Base-by-base conservation (phyloP, 2,888 invertebrate species). In the Trisateles emortualis region DNA sequence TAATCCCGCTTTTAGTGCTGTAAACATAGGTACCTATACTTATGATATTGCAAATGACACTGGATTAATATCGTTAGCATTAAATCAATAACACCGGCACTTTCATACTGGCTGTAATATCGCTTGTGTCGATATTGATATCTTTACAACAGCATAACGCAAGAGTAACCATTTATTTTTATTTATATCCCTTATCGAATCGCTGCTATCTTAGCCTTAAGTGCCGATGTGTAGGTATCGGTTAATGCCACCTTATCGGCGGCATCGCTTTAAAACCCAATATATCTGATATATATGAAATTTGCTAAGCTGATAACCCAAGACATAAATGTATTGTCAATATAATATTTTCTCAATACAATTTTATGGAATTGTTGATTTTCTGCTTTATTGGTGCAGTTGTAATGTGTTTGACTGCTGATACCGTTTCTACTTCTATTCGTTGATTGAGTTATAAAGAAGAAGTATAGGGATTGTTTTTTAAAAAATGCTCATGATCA, bases 141-240 rank as follows among this genome's bases (percentile, higher is more conserved):
- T 88, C 89, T 89, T 88, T 87, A 86, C 81, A 81, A 72, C 79
- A 71, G 71, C 78, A 79, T 81, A 84, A 79, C 81, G 81, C 79
- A 84, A 83, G 79, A 81, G 77, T 73, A 78, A 78, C 81, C 72
- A 82, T 89, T 90, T 90, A 89, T 87, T 87, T 90, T 80, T 90
- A 88, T 88, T 89, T 88, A 87, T 87, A 84, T 81, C 72, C 71
- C 72, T 82, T 88, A 88, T 89, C 88, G 71, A 72, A 74, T 73
- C 61, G 76, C 50, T 70, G 78, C 69, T 86, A 84, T 86, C 83
- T 75, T 64, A 72, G 79, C 79, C 82, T 81, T 87, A 86, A 90
- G 88, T 88, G 87, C 76, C 84, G 89, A 90, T 90, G 79, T 82
- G 75, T 87, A n/a, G n/a, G n/a, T n/a, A 89, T 90, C 90, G 82